Evolutionary conservation across 2,113 vertebrate genomes (phyloP).

Genomic region (Cochlearius cochlearius): DNA sequence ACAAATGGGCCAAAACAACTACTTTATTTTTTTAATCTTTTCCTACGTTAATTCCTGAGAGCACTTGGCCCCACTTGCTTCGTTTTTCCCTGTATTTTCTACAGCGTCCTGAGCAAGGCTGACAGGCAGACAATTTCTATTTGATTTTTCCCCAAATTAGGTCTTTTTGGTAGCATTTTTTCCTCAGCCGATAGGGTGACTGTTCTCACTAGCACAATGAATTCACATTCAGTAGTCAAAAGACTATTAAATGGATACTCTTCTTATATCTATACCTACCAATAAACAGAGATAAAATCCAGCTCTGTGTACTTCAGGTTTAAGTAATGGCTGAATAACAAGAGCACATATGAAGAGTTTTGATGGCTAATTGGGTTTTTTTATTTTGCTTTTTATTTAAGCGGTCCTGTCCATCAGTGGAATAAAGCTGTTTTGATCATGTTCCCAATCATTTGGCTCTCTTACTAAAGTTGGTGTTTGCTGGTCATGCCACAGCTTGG

Average conservation of each 20-base stretch:
- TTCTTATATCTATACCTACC: not conserved
- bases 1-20: not conserved
- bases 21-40: not conserved
- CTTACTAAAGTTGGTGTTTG: slow-evolving; percentile 20
- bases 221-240: not conserved
- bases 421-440: slow-evolving; percentile 69
- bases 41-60: not conserved
- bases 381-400: not conserved
- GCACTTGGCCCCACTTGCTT: not conserved
- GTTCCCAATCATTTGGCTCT: slow-evolving; percentile 58
- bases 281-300: slow-evolving; percentile 30
- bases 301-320: not conserved
- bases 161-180: not conserved
- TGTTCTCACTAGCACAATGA: slow-evolving; percentile 1
- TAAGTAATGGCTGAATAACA: slow-evolving; percentile 10
- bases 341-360: slow-evolving; percentile 48
- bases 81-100: not conserved
- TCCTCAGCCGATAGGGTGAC: not conserved
- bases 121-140: not conserved
- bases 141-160: not conserved
- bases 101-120: not conserved
- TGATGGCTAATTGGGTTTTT: slow-evolving; percentile 29
- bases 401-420: slow-evolving; percentile 43
- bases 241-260: not conserved
- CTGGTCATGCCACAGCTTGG: slow-evolving; percentile 3